A percentile compares a stretch with the other conserved stretches of the same genome.
phyloP scores from a whole-genome alignment of 2,113 vertebrate species.

The Taxidea taxus region DNA sequence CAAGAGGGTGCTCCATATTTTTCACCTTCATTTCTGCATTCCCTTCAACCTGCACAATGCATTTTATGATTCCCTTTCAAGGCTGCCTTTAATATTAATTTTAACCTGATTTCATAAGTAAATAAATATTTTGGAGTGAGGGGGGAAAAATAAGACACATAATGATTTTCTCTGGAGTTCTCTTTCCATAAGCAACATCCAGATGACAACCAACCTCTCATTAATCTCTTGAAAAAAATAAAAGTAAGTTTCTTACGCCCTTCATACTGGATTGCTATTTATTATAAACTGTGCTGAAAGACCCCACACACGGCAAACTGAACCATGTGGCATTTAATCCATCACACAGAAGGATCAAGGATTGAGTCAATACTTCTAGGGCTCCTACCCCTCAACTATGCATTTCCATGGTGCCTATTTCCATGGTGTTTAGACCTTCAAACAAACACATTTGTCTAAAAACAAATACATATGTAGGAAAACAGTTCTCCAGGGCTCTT shows the following conservation, averaged over 20 bases:
- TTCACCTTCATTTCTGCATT: background rate
- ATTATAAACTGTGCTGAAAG: slow-evolving; percentile 36
- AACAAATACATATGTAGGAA: slow-evolving; percentile 62
- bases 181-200: background rate
- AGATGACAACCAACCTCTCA: slow-evolving; percentile 38
- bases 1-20: background rate
- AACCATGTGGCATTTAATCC: slow-evolving; percentile 55
- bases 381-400: background rate
- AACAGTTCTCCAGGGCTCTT: slow-evolving; percentile 25
- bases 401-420: slow-evolving; percentile 57
- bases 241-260: slow-evolving; percentile 8
- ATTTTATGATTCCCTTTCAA: background rate
- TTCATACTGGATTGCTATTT: slow-evolving; percentile 4
- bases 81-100: background rate
- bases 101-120: slow-evolving; percentile 28
- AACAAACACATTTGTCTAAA: slow-evolving; percentile 67
- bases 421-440: slow-evolving; percentile 52
- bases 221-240: background rate
- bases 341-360: slow-evolving; percentile 54
- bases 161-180: slow-evolving; percentile 19
- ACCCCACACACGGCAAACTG: slow-evolving; percentile 35
- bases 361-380: slow-evolving; percentile 48
- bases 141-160: background rate
- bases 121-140: background rate
- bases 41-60: background rate